Evolutionary conservation across 1,140 invertebrate species (phyloP).

Genomic region (Ganaspis sp.): DNA sequence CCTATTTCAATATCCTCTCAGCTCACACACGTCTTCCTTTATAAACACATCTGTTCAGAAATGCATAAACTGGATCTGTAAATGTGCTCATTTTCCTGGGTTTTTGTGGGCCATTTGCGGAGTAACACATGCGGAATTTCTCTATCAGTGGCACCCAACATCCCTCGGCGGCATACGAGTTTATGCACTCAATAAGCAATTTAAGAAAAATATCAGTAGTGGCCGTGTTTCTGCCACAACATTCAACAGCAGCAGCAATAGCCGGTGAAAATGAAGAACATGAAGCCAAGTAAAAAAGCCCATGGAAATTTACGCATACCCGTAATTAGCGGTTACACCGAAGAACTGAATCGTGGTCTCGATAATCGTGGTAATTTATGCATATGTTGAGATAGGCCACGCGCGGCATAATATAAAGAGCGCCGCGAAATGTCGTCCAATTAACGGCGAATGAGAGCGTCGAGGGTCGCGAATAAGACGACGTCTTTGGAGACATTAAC

Average conservation of each 20-base stretch:
- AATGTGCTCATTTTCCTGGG: neutral
- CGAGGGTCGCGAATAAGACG: slow-evolving; percentile 51
- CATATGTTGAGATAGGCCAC: slow-evolving; percentile 69
- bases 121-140: slow-evolving; percentile 46
- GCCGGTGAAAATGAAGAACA: slow-evolving; percentile 43
- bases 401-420: slow-evolving; percentile 67
- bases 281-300: slow-evolving; percentile 46
- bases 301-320: slow-evolving; percentile 60
- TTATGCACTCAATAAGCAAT: slow-evolving; percentile 35
- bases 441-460: slow-evolving; percentile 74
- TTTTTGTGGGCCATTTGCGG: neutral
- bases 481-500: slow-evolving; percentile 61
- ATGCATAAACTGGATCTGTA: slow-evolving; percentile 7
- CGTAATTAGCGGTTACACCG: slow-evolving; percentile 64
- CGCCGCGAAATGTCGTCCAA: slow-evolving; percentile 73
- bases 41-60: neutral
- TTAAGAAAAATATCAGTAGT: neutral
- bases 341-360: slow-evolving; percentile 54
- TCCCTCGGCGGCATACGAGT: neutral
- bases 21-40: slow-evolving; percentile 43
- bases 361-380: slow-evolving; percentile 73
- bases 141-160: slow-evolving; percentile 46
- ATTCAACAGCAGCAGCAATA: slow-evolving; percentile 8
- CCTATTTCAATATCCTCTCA: no score
- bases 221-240: neutral